These are phyloP conservation scores for Drosophila falleni DNA, from an alignment of 2,888 invertebrate genomes.

Conservation along the genomic window DNA sequence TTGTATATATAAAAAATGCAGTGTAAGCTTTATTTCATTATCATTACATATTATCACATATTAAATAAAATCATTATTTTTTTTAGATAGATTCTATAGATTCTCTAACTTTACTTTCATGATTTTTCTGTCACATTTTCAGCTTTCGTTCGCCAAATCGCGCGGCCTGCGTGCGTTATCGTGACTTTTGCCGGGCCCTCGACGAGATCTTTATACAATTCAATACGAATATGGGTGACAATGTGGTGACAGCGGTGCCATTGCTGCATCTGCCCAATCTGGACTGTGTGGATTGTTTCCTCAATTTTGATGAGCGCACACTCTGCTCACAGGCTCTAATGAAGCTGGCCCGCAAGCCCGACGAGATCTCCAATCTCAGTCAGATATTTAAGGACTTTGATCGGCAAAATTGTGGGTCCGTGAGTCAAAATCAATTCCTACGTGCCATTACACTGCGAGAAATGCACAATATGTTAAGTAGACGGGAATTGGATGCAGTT, in stretches of 20 bases:
- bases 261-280: constrained; percentile 89
- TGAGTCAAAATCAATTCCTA: constrained; percentile 88
- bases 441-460: constrained; percentile 89
- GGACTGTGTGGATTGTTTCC: constrained; percentile 88
- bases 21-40: no score
- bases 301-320: constrained; percentile 91
- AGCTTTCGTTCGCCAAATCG: constrained; percentile 89
- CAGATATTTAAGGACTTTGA: constrained; percentile 91
- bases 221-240: constrained; percentile 88
- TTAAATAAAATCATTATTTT: no score
- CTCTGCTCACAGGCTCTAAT: constrained; percentile 88
- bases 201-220: constrained; percentile 90
- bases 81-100: no score
- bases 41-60: no score
- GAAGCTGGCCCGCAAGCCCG: constrained; percentile 89
- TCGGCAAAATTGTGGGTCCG: constrained; percentile 88
- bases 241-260: constrained; percentile 89
- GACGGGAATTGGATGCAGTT: constrained; percentile 89
- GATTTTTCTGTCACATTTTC: constrained; percentile 57
- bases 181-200: constrained; percentile 88
- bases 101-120: no score
- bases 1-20: no score
- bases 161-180: constrained; percentile 88
- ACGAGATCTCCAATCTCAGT: constrained; percentile 89
- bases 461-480: constrained; percentile 88